Base-by-base conservation (phyloP, 1,140 invertebrate genomes). In the Aphaenogaster rudis region DNA sequence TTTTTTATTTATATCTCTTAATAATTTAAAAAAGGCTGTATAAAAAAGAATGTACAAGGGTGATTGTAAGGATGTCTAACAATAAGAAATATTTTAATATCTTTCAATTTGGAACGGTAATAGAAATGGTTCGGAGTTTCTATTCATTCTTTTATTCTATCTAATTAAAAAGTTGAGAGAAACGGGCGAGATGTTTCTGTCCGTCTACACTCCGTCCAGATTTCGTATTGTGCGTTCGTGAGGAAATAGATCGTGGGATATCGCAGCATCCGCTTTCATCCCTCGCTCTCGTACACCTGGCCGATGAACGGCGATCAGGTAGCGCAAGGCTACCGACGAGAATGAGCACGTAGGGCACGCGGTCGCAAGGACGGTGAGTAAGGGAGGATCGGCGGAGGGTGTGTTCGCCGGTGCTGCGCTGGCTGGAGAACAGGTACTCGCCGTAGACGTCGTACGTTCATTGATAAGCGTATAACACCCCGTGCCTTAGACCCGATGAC, bases 391-490 rank as follows among this genome's bases (percentile, higher is more conserved):
- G 81, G 78, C 66, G 86, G 85, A 85, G 90, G 86, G 92, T 88
- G 93, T 88, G 90, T 87, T 92, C 85, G 91, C 80, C 86, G 80
- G 80, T 45, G 80, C 42, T 72, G 80, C 52, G 90, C 72, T 90
- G 90, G 89, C 76, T 89, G 89, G 89, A 92, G 92, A 93, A 93
- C 92, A 92, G 91, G 84, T 91, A 91, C 91, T 86, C 82, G 88
- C 90, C 92, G 91, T 92, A 94, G 92, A 92, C 94, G 91, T 94
- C 92, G 93, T 94, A 94, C 94, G 93, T 94, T 94, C 94, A 94
- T 94, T 94, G 94, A 94, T 94, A 94, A 94, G 93, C 93, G 93
- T 93, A 91, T 94, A 93, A 88, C 89, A 87, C 92, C 88, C 89
- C 87, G 80, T 86, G 54, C 87, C 86, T 89, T 89, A 88, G 80